phyloP scores from a whole-genome alignment of 2,797 vertebrate genomes.

The Argya squamiceps region DNA sequence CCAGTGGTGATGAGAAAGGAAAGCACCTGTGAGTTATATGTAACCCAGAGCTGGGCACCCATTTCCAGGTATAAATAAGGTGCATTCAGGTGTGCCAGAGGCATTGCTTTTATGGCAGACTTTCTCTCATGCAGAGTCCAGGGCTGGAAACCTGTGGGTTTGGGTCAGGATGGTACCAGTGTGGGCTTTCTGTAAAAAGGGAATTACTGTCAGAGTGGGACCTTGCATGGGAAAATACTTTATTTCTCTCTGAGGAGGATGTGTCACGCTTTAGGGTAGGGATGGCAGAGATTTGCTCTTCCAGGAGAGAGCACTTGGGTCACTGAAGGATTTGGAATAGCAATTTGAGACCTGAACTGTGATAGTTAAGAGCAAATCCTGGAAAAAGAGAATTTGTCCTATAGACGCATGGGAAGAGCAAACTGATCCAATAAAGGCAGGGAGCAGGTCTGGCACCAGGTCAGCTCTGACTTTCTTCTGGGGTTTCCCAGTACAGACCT shows the following conservation, averaged over 20 bases:
- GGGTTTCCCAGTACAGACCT: not conserved
- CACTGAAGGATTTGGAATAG: not conserved
- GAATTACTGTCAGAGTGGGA: not conserved
- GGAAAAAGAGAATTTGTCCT: not conserved
- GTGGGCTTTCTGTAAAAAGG: not conserved
- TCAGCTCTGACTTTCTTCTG: not conserved
- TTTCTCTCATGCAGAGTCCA: accelerated
- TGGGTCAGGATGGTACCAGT: not conserved
- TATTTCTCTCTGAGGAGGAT: not conserved
- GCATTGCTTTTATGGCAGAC: not conserved
- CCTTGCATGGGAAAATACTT: not conserved
- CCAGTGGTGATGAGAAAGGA: not conserved
- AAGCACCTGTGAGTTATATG: not conserved
- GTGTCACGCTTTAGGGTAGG: not conserved
- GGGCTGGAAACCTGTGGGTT: not conserved
- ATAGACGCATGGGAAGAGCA: accelerated
- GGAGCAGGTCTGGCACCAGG: not conserved
- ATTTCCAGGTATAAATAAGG: not conserved
- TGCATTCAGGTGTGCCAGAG: not conserved
- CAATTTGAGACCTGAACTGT: not conserved
- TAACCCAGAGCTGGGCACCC: not conserved
- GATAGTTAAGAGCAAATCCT: not conserved
- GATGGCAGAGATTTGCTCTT: not conserved
- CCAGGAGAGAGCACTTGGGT: not conserved
- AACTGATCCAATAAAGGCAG: not conserved